A percentile compares a stretch with the other conserved stretches of the same genome.
These are phyloP conservation scores for Nasonia oneida DNA, from an alignment of 2,888 invertebrate species.

Conservation along the genomic window DNA sequence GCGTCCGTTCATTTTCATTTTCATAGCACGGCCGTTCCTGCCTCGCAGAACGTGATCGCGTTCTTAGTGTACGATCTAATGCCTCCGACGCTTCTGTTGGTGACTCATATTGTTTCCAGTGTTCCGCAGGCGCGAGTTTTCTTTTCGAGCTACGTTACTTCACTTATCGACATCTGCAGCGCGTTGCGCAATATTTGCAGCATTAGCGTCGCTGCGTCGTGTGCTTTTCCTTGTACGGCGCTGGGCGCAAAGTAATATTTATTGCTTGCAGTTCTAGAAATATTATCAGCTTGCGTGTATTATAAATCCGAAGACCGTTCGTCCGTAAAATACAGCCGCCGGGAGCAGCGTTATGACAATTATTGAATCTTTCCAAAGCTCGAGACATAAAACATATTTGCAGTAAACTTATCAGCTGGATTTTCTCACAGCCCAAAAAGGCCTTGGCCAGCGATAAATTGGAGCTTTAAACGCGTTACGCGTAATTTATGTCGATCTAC, in stretches of 20 bases:
- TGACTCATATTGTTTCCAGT: slow-evolving; percentile 15
- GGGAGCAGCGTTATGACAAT: background rate
- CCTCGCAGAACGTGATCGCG: slow-evolving; percentile 41
- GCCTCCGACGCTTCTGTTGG: slow-evolving; percentile 12
- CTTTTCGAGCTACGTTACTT: background rate
- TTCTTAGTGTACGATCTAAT: slow-evolving; percentile 23
- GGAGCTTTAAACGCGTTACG: background rate
- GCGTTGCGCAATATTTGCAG: background rate
- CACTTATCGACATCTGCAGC: background rate
- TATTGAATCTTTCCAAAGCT: background rate
- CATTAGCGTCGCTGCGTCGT: background rate
- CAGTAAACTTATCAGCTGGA: background rate
- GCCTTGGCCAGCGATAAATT: background rate
- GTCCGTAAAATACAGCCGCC: background rate
- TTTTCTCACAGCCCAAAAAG: background rate
- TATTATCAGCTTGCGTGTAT: background rate
- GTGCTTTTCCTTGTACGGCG: background rate
- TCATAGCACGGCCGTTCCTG: slow-evolving; percentile 19
- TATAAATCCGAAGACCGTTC: background rate
- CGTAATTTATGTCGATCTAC: background rate
- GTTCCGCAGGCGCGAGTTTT: background rate
- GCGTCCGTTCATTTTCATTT: slow-evolving; percentile 43
- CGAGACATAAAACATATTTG: background rate
- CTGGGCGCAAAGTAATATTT: background rate
- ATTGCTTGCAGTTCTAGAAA: background rate